These are phyloP conservation scores for Caenorhabditis angaria DNA, from an alignment of 2,888 invertebrate species.

Conservation along the genomic window DNA sequence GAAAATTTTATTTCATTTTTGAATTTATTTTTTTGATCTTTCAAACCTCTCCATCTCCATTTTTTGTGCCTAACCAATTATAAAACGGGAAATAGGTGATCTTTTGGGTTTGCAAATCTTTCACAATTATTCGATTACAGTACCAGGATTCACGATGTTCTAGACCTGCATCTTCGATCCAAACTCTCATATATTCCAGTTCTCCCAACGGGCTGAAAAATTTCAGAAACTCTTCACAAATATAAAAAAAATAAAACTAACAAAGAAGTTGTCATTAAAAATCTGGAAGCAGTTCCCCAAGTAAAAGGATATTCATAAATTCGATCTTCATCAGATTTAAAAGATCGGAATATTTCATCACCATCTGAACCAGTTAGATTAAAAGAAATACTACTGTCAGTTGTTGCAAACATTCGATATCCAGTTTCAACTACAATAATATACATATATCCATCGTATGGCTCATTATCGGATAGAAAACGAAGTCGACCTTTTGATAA, in stretches of 20 bases:
- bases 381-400: conserved; percentile 51
- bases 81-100: conserved; percentile 53
- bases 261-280: conserved; percentile 56
- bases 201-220: conserved; percentile 50
- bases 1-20: neutral
- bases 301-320: conserved; percentile 39
- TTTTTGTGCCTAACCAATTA: conserved; percentile 59
- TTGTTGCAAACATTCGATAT: conserved; percentile 53
- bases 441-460: conserved; percentile 56
- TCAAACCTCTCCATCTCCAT: conserved; percentile 57
- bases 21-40: neutral
- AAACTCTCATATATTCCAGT: conserved; percentile 48
- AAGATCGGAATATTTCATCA: conserved; percentile 43
- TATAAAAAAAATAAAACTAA: conserved; percentile 12
- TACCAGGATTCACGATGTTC: conserved; percentile 60
- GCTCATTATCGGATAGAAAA: conserved; percentile 50
- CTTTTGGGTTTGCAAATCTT: conserved; percentile 50
- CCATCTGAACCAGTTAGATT: conserved; percentile 52
- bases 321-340: conserved; percentile 33
- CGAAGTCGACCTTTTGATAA: conserved; percentile 31
- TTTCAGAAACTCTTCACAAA: neutral
- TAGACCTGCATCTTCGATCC: conserved; percentile 53
- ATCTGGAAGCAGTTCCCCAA: conserved; percentile 56
- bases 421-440: conserved; percentile 57
- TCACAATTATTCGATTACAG: conserved; percentile 49